Evolutionary conservation across 1,140 invertebrate genomes (phyloP).

Genomic region (Cotesia vestalis): DNA sequence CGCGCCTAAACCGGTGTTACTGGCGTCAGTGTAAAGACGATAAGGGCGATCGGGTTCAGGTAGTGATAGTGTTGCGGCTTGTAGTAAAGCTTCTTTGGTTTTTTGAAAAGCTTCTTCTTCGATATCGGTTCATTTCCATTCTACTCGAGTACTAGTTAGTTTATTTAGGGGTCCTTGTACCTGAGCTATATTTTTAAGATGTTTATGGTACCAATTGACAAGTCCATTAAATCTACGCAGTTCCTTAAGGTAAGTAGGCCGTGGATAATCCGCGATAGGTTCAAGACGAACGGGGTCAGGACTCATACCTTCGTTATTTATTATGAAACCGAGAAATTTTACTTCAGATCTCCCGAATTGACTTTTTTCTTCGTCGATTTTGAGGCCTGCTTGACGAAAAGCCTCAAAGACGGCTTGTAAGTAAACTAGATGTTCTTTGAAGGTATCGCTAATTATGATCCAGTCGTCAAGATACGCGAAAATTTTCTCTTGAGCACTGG

Average conservation of each 20-base stretch:
- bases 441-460: constrained; percentile 11
- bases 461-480: constrained; percentile 24
- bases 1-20: not conserved
- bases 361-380: constrained; percentile 20
- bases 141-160: constrained; percentile 11
- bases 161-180: constrained; percentile 28
- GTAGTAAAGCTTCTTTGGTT: constrained; percentile 23
- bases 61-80: constrained; percentile 15
- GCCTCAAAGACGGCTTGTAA: constrained; percentile 16
- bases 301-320: too few relatives aligned
- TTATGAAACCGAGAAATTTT: too few relatives aligned
- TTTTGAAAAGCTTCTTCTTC: constrained; percentile 31
- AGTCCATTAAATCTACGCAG: constrained; percentile 1
- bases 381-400: not conserved
- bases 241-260: constrained; percentile 1
- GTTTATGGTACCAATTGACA: constrained; percentile 25
- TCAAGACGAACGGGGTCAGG: too few relatives aligned
- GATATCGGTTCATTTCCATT: constrained; percentile 28
- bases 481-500: not conserved
- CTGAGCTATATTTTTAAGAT: constrained; percentile 16
- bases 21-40: too few relatives aligned
- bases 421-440: constrained; percentile 7
- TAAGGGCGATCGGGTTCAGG: not conserved
- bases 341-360: not conserved
- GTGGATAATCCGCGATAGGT: too few relatives aligned